A percentile compares a stretch with the other conserved stretches of the same genome.
Conservation (phyloP, 1,140 invertebrate species). For the Neoseiulus cucumeris region DNA sequence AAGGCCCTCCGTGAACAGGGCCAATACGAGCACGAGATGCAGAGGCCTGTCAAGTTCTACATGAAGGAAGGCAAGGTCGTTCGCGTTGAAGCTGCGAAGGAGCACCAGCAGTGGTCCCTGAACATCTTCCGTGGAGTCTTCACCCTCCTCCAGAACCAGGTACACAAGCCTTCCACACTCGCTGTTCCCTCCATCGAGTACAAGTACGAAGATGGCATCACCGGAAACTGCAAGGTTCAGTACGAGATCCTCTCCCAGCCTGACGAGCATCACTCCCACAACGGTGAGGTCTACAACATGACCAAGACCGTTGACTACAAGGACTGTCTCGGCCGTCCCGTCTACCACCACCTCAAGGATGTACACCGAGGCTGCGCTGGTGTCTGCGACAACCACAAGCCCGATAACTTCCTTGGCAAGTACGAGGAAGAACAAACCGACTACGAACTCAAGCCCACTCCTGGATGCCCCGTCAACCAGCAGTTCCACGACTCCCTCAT, state of each 20-base stretch:
- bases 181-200: slow-evolving; percentile 3
- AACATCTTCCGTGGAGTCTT: slow-evolving; percentile 6
- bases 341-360: not conserved
- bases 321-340: not conserved
- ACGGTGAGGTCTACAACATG: not conserved
- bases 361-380: not conserved
- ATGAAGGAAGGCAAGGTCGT: not conserved
- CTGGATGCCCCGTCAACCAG: not conserved
- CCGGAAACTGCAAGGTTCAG: slow-evolving; percentile 8
- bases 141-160: slow-evolving; percentile 9
- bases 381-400: slow-evolving; percentile 8
- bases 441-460: slow-evolving; percentile 5
- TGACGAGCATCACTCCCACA: not conserved
- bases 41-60: slow-evolving; percentile 3
- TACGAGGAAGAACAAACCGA: slow-evolving; percentile 3
- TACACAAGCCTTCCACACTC: not conserved
- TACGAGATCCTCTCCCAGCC: slow-evolving; percentile 7
- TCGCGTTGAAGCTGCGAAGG: not conserved
- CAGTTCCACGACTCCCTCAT: not conserved
- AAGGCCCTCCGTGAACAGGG: not conserved
- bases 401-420: slow-evolving; percentile 4
- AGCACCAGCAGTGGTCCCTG: slow-evolving; percentile 5
- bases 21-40: not conserved
- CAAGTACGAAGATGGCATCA: not conserved
- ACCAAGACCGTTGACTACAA: slow-evolving; percentile 8